Percentiles rank a stretch among this genome's conserved stretches.
Conservation (phyloP, 2,797 vertebrate species). For the Lutjanus argentimaculatus region DNA sequence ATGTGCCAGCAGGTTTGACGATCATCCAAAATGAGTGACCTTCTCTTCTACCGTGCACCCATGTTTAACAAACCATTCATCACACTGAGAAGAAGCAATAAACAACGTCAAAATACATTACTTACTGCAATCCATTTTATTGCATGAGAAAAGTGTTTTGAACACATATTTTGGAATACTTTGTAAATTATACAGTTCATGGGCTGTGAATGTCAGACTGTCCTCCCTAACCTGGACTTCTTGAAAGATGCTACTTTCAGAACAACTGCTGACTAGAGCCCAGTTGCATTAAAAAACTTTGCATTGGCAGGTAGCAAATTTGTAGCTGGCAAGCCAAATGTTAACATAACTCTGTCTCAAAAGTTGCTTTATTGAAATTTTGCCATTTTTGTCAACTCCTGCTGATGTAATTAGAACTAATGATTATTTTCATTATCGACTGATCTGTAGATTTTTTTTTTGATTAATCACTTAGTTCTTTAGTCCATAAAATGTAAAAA, state of each 20-base stretch:
- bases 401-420: too few species aligned
- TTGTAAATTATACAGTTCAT: not conserved
- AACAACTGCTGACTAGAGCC: not conserved
- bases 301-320: too few species aligned
- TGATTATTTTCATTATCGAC: too few species aligned
- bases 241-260: not conserved
- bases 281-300: too few species aligned
- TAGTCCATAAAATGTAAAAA: too few species aligned
- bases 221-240: not conserved
- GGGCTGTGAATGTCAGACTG: not conserved
- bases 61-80: constrained; percentile 23
- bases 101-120: not conserved
- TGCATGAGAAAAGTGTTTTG: not conserved
- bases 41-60: constrained; percentile 4
- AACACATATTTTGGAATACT: not conserved
- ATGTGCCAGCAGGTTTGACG: constrained; percentile 9
- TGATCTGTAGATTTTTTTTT: too few species aligned
- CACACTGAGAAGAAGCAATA: constrained; percentile 3
- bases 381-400: too few species aligned
- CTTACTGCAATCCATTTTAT: not conserved
- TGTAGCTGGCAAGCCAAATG: too few species aligned
- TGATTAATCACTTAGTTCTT: too few species aligned
- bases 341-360: too few species aligned
- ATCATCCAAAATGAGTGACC: constrained; percentile 8
- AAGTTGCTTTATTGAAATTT: too few species aligned